Base-by-base conservation (phyloP, 2,797 vertebrate genomes). In the Prunella strophiata region DNA sequence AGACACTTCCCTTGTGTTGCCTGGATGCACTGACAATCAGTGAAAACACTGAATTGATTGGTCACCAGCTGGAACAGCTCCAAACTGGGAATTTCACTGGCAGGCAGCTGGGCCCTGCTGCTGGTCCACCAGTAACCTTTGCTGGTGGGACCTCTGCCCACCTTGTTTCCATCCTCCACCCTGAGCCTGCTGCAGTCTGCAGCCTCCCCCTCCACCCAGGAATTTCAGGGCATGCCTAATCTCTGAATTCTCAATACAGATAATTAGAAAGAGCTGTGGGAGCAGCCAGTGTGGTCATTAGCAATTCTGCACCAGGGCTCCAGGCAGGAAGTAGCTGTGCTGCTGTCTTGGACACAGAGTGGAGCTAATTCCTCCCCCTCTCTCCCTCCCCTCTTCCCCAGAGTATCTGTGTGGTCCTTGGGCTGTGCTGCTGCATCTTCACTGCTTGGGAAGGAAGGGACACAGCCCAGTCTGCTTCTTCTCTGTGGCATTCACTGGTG, bases 221-320 rank as follows among this genome's bases (percentile, higher is more conserved):
- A 81, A 71, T 91, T 93, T 74, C 59, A 57, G 76, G 83, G 43
- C 51, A 30, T 51, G 61, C 59, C 73, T 61, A 15, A 76, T 78
- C 73, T 79, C 85, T 21, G 79, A 48, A 11, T 51, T 84, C 34
- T 65, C 76, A 8, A 5, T 23, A 3, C 9, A 48, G 76, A 68
- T 76, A 54, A 63, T 70, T 22, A 42, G 71, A 66, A 88, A 38
- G 68, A 61, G 91, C 74, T n/a, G 55, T 88, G 82, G 73, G 87
- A 93, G 88, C 80, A 25, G 63, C 8, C 85, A 67, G 45, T 17
- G 40, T 81, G 85, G 63, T 95, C 74, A 94, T 97, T 96, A 93
- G 85, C 16, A 63, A 97, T 97, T 96, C 94, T 73, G 67, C 83
- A 85, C 66, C 91, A 96, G 79, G 85, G 87, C 89, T 94, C 7